These are phyloP conservation scores for Xestia sexstrigata DNA, from an alignment of 2,888 invertebrate species.

Conservation along the genomic window DNA sequence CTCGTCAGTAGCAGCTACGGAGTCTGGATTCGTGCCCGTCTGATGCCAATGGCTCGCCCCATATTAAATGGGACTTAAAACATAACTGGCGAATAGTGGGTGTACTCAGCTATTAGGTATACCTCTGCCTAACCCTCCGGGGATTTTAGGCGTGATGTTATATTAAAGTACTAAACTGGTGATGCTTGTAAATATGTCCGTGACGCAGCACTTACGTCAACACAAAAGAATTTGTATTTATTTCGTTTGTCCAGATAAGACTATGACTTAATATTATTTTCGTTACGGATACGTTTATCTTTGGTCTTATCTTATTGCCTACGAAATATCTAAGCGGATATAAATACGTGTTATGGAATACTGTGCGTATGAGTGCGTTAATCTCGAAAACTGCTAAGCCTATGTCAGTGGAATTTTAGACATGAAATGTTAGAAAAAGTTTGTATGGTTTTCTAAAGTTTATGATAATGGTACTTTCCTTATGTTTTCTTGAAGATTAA, in stretches of 20 bases:
- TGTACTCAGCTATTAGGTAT: background rate
- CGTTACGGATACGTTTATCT: slow-evolving; percentile 21
- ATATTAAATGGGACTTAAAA: background rate
- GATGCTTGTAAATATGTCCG: background rate
- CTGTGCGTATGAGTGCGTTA: slow-evolving; percentile 3
- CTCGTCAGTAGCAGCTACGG: background rate
- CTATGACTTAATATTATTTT: slow-evolving; percentile 33
- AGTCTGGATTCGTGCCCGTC: background rate
- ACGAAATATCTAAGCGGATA: slow-evolving; percentile 14
- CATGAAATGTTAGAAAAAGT: background rate
- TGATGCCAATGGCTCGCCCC: background rate
- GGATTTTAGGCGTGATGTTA: background rate
- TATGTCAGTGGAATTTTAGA: background rate
- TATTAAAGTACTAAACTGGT: background rate
- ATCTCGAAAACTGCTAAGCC: background rate
- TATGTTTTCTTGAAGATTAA: background rate
- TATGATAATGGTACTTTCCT: background rate
- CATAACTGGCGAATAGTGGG: background rate
- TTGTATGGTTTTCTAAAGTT: background rate
- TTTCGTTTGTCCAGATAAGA: slow-evolving; percentile 11
- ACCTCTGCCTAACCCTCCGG: background rate
- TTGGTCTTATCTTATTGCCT: slow-evolving; percentile 6
- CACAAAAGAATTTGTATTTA: slow-evolving; percentile 9
- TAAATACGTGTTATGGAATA: slow-evolving; percentile 15
- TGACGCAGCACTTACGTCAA: slow-evolving; percentile 22